Evolutionary conservation across 2,888 invertebrate species (phyloP).

Genomic region (Spodoptera picta): DNA sequence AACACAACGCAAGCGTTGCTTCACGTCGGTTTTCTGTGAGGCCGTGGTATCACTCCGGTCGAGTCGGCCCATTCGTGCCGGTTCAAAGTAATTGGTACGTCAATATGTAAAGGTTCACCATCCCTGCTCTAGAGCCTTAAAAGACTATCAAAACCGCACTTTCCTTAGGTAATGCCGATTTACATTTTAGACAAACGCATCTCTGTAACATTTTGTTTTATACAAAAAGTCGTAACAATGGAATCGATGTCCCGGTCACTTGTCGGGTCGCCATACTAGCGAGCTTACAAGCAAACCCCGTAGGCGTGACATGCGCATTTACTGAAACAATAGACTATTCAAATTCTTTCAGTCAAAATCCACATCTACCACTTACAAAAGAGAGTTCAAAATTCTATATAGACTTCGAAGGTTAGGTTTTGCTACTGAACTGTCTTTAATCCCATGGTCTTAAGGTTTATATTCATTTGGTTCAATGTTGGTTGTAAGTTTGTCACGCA

Average conservation of each 20-base stretch:
- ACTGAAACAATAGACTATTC: constrained; percentile 31
- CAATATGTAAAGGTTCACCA: too few species aligned
- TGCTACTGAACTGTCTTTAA: constrained; percentile 5
- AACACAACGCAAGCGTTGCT: too few species aligned
- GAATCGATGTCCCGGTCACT: constrained; percentile 67
- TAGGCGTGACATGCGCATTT: constrained; percentile 56
- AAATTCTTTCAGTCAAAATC: background rate
- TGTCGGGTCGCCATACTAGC: constrained; percentile 50
- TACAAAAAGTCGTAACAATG: constrained; percentile 67
- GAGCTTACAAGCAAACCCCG: constrained; percentile 61
- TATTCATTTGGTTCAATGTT: constrained; percentile 1
- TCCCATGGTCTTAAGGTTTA: background rate
- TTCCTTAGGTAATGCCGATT: constrained; percentile 23
- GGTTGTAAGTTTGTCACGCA: constrained; percentile 11
- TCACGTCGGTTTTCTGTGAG: too few species aligned
- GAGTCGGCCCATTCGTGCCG: too few species aligned
- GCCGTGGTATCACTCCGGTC: too few species aligned
- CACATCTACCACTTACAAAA: accelerated
- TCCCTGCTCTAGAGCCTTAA: background rate
- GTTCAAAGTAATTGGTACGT: too few species aligned
- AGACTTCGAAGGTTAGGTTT: too few species aligned
- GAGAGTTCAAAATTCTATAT: constrained; percentile 16
- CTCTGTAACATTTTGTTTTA: constrained; percentile 34
- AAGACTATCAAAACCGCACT: constrained; percentile 11
- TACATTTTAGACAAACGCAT: constrained; percentile 33